These are phyloP conservation scores for Elephantulus edwardii DNA, from an alignment of 2,113 vertebrate genomes.

Conservation along the genomic window DNA sequence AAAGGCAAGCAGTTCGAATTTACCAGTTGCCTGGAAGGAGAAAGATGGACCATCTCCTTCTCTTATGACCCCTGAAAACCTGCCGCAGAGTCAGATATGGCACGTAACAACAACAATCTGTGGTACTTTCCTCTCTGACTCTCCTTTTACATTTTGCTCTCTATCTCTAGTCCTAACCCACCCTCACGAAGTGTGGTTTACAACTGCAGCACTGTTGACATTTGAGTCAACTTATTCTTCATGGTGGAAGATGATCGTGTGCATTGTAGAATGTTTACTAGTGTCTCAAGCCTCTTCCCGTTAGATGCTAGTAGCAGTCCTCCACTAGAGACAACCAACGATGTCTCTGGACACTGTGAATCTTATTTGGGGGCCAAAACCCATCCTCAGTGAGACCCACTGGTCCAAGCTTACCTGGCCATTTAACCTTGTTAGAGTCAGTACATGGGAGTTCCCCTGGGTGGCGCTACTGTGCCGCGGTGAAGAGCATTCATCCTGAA, in stretches of 20 bases:
- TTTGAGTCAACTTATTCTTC: background rate
- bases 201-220: background rate
- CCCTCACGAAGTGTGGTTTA: background rate
- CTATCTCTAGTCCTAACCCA: accelerated
- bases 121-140: background rate
- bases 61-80: too few species aligned
- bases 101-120: too few species aligned
- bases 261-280: background rate
- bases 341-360: background rate
- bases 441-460: background rate
- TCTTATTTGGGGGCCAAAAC: background rate
- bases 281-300: background rate
- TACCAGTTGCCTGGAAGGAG: too few species aligned
- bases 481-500: background rate
- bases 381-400: accelerated
- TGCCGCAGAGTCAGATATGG: too few species aligned
- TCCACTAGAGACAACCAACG: background rate
- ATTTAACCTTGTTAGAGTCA: background rate
- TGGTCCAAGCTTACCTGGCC: background rate
- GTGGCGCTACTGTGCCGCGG: background rate
- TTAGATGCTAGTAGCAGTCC: too few species aligned
- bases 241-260: background rate
- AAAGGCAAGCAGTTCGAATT: too few species aligned
- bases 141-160: background rate
- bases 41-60: too few species aligned